phyloP scores from a whole-genome alignment of 2,888 invertebrate species.

The Nymphalis urticae region DNA sequence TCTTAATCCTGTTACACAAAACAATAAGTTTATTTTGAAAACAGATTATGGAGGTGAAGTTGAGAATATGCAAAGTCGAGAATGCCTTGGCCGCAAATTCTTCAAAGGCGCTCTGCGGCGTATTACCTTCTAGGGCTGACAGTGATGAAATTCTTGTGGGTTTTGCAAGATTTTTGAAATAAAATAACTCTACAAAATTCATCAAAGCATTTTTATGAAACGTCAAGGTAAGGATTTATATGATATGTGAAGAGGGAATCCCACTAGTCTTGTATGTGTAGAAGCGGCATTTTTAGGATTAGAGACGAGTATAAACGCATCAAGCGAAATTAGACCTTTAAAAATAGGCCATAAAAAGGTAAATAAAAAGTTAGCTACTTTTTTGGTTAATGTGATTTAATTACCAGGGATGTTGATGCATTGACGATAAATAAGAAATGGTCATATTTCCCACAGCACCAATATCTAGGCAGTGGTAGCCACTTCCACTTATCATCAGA shows the following conservation, averaged over 20 bases:
- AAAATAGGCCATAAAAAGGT: no score
- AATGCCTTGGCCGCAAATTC: constrained; percentile 3
- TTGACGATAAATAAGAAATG: no score
- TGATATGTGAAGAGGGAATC: constrained; percentile 1
- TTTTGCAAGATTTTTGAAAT: constrained; percentile 13
- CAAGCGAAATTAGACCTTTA: no score
- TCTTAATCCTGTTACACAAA: constrained; percentile 4
- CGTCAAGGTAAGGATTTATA: constrained; percentile 9
- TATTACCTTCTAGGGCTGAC: constrained; percentile 12
- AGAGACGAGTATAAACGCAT: no score
- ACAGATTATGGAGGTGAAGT: constrained; percentile 18
- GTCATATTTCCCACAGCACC: no score
- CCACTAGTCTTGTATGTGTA: not conserved
- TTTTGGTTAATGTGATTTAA: no score
- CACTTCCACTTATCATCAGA: no score
- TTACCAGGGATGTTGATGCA: no score
- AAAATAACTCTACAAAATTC: constrained; percentile 14
- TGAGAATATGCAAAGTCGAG: constrained; percentile 6
- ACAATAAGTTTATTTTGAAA: constrained; percentile 14
- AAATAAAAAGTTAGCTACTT: no score
- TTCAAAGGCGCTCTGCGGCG: constrained; percentile 9
- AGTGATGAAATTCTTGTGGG: constrained; percentile 25
- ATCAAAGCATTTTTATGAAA: constrained; percentile 25
- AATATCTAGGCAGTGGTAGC: no score
- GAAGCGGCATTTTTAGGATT: no score